Base-by-base conservation (phyloP, 2,797 vertebrate species). In the Melopsittacus undulatus region DNA sequence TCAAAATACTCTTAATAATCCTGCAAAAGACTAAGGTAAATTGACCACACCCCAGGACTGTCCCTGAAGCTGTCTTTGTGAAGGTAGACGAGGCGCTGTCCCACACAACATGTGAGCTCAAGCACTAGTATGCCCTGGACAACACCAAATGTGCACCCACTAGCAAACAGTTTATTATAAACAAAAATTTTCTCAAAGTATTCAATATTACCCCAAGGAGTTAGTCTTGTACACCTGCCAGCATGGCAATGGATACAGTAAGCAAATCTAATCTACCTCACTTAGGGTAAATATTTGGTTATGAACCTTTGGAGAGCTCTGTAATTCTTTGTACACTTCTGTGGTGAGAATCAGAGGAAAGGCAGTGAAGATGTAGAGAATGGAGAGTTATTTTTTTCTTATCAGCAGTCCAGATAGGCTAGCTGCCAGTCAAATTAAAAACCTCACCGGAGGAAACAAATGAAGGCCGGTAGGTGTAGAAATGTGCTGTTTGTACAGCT, bases 401-500 rank as follows among this genome's bases (percentile, higher is more conserved):
- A 93, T 95, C 94, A 92, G 90, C 69, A 75, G 75, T 56, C n/a
- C 90, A 94, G 96, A 96, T 96, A 96, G 95, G 96, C 88, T 46
- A 73, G 52, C 83, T 93, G 95, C 94, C 96, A 95, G 66, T 83
- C 72, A 95, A 95, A 95, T 95, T 66, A 94, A 92, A 95, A 95
- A 77, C 75, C 85, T 91, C 88, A 78, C 86, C 48, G 64, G 59
- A 92, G 85, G 91, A 94, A 95, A 93, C 52, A 84, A 89, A 96
- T 91, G 88, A 85, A 80, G 78, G 52, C 67, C 45, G 30, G 83
- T 90, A 96, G 94, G 92, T 96, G 86, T 78, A 93, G 78, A 93
- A 94, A 75, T 85, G 68, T 75, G 75, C 75, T 95, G 92, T 96
- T 95, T 97, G 87, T 93, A 90, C 90, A 96, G 93, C 86, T 97